These are phyloP conservation scores for Drosophila ananassae DNA, from an alignment of 1,140 invertebrate species.

Conservation along the genomic window DNA sequence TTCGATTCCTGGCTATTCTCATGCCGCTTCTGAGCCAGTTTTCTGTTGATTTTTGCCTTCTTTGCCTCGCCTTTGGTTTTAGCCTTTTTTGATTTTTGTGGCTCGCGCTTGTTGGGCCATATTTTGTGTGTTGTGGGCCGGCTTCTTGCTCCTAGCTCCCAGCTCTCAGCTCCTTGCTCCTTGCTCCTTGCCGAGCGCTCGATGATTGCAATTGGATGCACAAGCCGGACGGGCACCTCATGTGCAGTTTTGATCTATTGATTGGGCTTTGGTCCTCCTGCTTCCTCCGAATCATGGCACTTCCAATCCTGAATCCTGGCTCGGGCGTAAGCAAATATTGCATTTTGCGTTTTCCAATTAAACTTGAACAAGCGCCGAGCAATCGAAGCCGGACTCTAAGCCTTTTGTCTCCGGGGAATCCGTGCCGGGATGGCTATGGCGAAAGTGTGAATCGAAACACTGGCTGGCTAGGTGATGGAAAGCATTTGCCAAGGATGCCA, in stretches of 20 bases:
- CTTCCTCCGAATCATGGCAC: slow-evolving; percentile 22
- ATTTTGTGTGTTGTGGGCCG: slow-evolving; percentile 34
- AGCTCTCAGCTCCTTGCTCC: background rate
- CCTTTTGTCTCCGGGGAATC: slow-evolving; percentile 38
- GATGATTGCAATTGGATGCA: slow-evolving; percentile 64
- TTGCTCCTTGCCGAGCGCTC: background rate
- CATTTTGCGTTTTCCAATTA: slow-evolving; percentile 78
- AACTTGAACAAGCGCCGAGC: slow-evolving; percentile 62
- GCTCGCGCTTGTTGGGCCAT: slow-evolving; percentile 48
- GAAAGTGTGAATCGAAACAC: slow-evolving; percentile 25
- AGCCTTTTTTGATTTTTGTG: slow-evolving; percentile 54
- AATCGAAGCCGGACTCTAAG: slow-evolving; percentile 28
- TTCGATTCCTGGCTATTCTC: slow-evolving; percentile 16
- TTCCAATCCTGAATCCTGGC: slow-evolving; percentile 36
- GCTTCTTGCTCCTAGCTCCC: background rate
- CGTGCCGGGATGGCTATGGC: slow-evolving; percentile 1
- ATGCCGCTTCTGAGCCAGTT: slow-evolving; percentile 33
- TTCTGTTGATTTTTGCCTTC: slow-evolving; percentile 67
- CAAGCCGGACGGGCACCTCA: slow-evolving; percentile 26
- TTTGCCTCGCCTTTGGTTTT: slow-evolving; percentile 30
- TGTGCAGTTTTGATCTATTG: slow-evolving; percentile 77
- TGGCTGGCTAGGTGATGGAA: slow-evolving; percentile 15
- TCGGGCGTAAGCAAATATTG: slow-evolving; percentile 65
- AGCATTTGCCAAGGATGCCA: slow-evolving; percentile 4
- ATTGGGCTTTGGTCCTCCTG: slow-evolving; percentile 33